Conservation (phyloP, 2,888 invertebrate species). For the Aethes cnicana region DNA sequence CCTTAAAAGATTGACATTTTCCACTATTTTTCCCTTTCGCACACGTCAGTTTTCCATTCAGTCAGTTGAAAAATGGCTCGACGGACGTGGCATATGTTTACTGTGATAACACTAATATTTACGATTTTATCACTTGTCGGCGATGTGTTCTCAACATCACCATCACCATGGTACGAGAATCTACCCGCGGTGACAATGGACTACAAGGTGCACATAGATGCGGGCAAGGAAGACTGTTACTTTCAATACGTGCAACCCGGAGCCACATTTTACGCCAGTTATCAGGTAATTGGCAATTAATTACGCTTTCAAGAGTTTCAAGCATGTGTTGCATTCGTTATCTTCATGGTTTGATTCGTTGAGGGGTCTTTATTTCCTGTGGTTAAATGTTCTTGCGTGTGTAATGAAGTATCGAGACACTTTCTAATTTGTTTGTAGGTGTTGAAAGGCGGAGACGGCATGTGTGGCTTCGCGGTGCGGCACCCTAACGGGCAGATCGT, state of each 20-base stretch:
- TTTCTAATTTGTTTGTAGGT: constrained; percentile 82
- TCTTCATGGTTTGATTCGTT: constrained; percentile 12
- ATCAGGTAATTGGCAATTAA: constrained; percentile 86
- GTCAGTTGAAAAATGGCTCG: constrained; percentile 65
- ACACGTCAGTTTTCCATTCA: constrained; percentile 24
- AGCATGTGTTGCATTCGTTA: constrained; percentile 18
- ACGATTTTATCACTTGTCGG: constrained; percentile 75
- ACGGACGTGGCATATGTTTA: constrained; percentile 80
- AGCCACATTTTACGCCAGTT: constrained; percentile 96
- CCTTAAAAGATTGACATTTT: background rate
- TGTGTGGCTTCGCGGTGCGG: constrained; percentile 95
- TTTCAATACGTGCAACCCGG: constrained; percentile 96
- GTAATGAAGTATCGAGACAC: constrained; percentile 7
- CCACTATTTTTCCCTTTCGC: constrained; percentile 23
- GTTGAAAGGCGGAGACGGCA: constrained; percentile 95
- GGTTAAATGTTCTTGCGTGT: background rate
- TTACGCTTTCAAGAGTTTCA: constrained; percentile 31
- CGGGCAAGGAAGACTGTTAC: constrained; percentile 97
- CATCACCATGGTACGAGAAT: constrained; percentile 91
- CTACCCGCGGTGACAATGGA: constrained; percentile 97
- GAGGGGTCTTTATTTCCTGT: background rate
- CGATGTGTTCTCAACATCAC: constrained; percentile 76
- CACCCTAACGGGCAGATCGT: constrained; percentile 93
- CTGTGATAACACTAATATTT: constrained; percentile 70
- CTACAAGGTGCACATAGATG: constrained; percentile 96